Evolutionary conservation across 2,888 invertebrate genomes (phyloP), one percentile per base, ranked within the genome.

Genomic region (Ectemnius cavifrons): DNA sequence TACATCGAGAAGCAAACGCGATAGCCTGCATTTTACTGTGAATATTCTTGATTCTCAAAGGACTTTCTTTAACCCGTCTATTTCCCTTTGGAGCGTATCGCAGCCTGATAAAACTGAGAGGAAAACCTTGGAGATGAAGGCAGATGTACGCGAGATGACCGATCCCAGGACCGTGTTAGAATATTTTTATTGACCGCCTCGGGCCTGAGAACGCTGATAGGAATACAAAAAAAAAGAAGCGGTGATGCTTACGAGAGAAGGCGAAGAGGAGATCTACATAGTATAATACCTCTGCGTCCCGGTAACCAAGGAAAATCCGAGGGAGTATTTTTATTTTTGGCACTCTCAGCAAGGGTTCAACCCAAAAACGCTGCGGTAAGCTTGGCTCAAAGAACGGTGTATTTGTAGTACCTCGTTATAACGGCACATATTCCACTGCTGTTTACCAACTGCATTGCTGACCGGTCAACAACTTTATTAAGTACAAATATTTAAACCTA

Each of bases 21-120:
- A 37, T 37, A 37, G 37, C 8, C 23, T 23, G 23, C 23, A 23
- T 23, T 23, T 37, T 37, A 11, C 37, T 37, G 37, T 37, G 37
- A 11, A 37, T 37, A 37, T 37, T 37, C 37, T 4, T 8, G 5
- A 37, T 37, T 37, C 37, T 37, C 37, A 37, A 37, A 37, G 37
- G 37, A 37, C 56, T 66, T 47, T 46, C 47, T 13, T 23, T 37
- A 27, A 16, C 27, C 49, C 28, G 18, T n/a, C 58, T 37, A 13
- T 20, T n/a, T 5, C 46, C 18, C 23, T 61, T 11, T 28, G 20
- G 56, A 13, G 16, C 16, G 56, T 46, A 64, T 52, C 57, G 64
- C 73, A 52, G 58, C 28, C 71, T 74, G 76, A 76, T 75, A 80
- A 78, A 82, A 64, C 61, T 23, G 27, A 58, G 65, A 49, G 71